These are phyloP conservation scores for Limnephilus lunatus DNA, from an alignment of 2,888 invertebrate genomes.

Conservation along the genomic window DNA sequence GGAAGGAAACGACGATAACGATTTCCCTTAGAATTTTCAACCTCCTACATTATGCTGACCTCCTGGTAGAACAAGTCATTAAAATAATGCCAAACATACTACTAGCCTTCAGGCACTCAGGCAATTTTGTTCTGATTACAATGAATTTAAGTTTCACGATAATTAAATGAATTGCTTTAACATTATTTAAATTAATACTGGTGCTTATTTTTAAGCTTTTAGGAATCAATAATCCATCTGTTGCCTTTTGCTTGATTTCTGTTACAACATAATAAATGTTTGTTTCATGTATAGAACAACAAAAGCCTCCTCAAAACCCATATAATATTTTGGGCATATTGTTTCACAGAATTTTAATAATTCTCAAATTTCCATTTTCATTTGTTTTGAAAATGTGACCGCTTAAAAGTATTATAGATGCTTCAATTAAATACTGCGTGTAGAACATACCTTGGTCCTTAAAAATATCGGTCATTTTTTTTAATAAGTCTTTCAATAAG, in stretches of 20 bases:
- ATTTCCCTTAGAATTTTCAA: constrained; percentile 52
- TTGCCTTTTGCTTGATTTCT: not conserved
- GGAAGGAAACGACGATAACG: constrained; percentile 59
- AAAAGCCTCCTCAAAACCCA: not conserved
- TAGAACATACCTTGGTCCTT: no score
- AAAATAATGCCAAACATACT: constrained; percentile 38
- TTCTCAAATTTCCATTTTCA: no score
- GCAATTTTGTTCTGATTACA: constrained; percentile 14
- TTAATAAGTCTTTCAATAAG: no score
- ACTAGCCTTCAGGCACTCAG: not conserved
- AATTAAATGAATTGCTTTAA: not conserved
- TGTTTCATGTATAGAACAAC: not conserved
- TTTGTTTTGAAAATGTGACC: no score
- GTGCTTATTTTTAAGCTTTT: not conserved
- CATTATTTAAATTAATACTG: not conserved
- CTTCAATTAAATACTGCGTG: no score
- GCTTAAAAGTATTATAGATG: no score
- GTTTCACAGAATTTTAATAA: no score
- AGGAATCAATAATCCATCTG: not conserved
- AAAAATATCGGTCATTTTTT: no score
- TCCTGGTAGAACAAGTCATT: constrained; percentile 43
- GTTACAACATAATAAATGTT: not conserved
- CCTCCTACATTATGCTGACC: constrained; percentile 49
- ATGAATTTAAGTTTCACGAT: constrained; percentile 5
- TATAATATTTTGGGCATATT: no score